phyloP scores from a whole-genome alignment of 1,140 invertebrate genomes.

The Danaus plexippus region DNA sequence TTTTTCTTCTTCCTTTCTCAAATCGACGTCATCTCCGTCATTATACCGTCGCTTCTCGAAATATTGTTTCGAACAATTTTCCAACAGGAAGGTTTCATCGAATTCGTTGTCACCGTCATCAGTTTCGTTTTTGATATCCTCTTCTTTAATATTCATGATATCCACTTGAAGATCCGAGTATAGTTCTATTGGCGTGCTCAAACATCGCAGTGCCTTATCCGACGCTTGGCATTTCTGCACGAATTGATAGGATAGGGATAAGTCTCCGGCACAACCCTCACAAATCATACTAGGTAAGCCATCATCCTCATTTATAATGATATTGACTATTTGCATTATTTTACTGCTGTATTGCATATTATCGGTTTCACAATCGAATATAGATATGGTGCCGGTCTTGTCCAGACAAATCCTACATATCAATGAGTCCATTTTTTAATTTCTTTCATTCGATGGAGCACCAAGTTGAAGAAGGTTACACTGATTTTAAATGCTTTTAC shows the following conservation, averaged over 20 bases:
- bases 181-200: constrained; percentile 20
- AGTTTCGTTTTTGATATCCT: constrained; percentile 34
- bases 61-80: constrained; percentile 7
- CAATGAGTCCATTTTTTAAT: constrained; percentile 35
- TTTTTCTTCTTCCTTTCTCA: constrained; percentile 6
- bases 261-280: constrained; percentile 37
- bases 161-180: constrained; percentile 25
- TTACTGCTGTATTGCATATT: constrained; percentile 43
- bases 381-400: constrained; percentile 39
- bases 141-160: constrained; percentile 26
- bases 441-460: neutral
- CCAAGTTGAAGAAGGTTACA: no score
- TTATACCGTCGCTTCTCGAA: constrained; percentile 1
- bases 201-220: constrained; percentile 40
- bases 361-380: constrained; percentile 45
- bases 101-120: constrained; percentile 26
- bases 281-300: constrained; percentile 52
- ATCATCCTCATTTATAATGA: constrained; percentile 46
- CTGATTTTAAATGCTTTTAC: no score
- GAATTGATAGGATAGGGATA: constrained; percentile 45
- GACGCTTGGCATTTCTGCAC: constrained; percentile 52
- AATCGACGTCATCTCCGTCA: neutral
- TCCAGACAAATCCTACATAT: constrained; percentile 56
- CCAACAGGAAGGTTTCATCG: constrained; percentile 17
- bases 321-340: constrained; percentile 46